phyloP scores from a whole-genome alignment of 2,113 vertebrate species.

The Hippopotamus amphibius region DNA sequence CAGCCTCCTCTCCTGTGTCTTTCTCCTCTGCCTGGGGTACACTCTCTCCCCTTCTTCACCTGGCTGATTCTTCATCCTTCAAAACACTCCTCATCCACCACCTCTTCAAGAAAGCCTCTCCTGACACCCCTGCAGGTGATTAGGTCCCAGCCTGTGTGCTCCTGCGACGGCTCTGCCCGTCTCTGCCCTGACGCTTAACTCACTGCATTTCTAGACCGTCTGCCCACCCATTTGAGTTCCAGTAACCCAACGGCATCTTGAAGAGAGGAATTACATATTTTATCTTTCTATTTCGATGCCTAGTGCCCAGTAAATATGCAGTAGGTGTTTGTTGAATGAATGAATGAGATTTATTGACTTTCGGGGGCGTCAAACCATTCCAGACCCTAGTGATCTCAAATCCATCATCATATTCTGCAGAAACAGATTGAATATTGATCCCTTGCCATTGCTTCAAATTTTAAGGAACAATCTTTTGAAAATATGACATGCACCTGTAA shows the following conservation, averaged over 20 bases:
- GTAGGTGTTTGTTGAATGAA: constrained; percentile 58
- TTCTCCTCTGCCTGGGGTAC: not conserved
- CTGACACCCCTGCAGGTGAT: not conserved
- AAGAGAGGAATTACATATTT: not conserved
- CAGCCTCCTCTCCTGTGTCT: not conserved
- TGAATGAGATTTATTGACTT: constrained; percentile 60
- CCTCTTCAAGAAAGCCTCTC: not conserved
- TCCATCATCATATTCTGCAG: constrained; percentile 52
- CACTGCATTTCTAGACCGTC: not conserved
- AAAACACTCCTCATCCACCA: not conserved
- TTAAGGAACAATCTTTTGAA: constrained; percentile 38
- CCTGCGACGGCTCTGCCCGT: rapidly evolving
- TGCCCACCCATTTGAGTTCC: not conserved
- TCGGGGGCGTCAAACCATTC: constrained; percentile 11
- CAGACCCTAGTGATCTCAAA: constrained; percentile 66
- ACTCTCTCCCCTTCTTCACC: not conserved
- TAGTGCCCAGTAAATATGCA: not conserved
- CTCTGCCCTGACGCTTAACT: not conserved
- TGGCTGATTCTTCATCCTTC: not conserved
- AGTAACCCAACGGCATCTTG: not conserved
- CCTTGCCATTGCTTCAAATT: constrained; percentile 46
- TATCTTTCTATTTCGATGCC: not conserved
- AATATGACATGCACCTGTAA: constrained; percentile 44
- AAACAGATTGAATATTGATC: constrained; percentile 61
- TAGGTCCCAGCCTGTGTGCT: not conserved